Percentiles rank a stretch among this genome's conserved stretches.
Conservation (phyloP, 2,888 invertebrate species). For the Diplolepis rosae region DNA sequence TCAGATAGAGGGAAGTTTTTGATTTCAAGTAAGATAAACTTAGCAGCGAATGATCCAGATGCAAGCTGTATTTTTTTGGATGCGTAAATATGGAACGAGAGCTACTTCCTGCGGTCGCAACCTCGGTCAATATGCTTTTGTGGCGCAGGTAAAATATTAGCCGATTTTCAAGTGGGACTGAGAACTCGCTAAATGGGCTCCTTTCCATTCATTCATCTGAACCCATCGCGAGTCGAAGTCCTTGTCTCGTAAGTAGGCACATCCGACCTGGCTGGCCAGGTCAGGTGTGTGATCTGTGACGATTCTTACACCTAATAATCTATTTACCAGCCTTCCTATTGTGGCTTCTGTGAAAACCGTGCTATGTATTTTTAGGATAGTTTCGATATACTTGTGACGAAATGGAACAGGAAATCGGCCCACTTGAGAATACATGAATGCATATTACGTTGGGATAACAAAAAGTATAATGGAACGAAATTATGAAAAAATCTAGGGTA, state of each 20-base stretch:
- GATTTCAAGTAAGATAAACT: slow-evolving; percentile 27
- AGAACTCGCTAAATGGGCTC: slow-evolving; percentile 36
- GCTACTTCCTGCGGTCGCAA: slow-evolving; percentile 40
- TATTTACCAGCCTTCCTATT: slow-evolving; percentile 61
- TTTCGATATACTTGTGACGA: slow-evolving; percentile 16
- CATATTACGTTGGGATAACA: slow-evolving; percentile 30
- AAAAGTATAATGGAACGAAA: not conserved
- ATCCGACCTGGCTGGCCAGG: slow-evolving; percentile 31
- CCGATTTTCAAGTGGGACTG: slow-evolving; percentile 43
- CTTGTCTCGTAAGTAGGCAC: slow-evolving; percentile 33
- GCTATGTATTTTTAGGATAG: slow-evolving; percentile 65
- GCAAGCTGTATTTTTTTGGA: slow-evolving; percentile 14
- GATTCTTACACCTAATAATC: slow-evolving; percentile 68
- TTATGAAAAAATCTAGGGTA: not conserved
- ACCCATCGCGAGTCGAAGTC: slow-evolving; percentile 5
- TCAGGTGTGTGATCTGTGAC: slow-evolving; percentile 57
- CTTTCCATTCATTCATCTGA: slow-evolving; percentile 34
- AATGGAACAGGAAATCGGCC: slow-evolving; percentile 17
- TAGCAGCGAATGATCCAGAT: slow-evolving; percentile 2
- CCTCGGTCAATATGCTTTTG: slow-evolving; percentile 32
- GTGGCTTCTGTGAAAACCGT: slow-evolving; percentile 42
- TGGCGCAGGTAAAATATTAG: slow-evolving; percentile 47
- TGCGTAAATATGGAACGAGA: slow-evolving; percentile 34
- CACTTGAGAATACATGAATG: slow-evolving; percentile 7
- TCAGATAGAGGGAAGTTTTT: slow-evolving; percentile 19